Evolutionary conservation across 1,140 invertebrate genomes (phyloP).

Genomic region (Leptinotarsa texana): DNA sequence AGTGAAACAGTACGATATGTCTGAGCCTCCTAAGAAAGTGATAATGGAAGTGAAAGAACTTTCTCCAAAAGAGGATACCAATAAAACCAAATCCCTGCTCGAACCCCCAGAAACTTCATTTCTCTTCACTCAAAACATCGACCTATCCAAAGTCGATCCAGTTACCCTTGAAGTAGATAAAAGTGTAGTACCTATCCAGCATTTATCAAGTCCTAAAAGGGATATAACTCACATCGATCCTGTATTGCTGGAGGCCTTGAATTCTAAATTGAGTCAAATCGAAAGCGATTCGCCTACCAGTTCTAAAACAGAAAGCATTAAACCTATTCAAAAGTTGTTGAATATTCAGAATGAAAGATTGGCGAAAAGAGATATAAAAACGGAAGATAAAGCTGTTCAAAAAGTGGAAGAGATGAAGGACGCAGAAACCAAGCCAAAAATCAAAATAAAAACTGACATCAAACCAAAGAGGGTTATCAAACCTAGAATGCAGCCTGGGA

Average conservation of each 20-base stretch:
- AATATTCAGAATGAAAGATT: slow-evolving; percentile 55
- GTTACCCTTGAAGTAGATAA: slow-evolving; percentile 70
- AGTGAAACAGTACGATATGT: slow-evolving; percentile 27
- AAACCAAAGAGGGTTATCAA: slow-evolving; percentile 62
- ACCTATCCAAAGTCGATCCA: slow-evolving; percentile 70
- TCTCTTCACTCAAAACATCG: slow-evolving; percentile 72
- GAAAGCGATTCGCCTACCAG: slow-evolving; percentile 72
- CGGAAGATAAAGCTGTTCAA: slow-evolving; percentile 33
- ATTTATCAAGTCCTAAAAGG: slow-evolving; percentile 66
- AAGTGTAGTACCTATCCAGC: slow-evolving; percentile 62
- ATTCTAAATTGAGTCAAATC: slow-evolving; percentile 72
- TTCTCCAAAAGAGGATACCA: slow-evolving; percentile 17
- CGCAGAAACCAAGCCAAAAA: slow-evolving; percentile 49
- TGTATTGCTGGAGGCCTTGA: slow-evolving; percentile 66
- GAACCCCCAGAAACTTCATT: slow-evolving; percentile 54
- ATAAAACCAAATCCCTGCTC: slow-evolving; percentile 28
- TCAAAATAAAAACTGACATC: slow-evolving; percentile 57
- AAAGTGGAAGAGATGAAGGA: slow-evolving; percentile 36
- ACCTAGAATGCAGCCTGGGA: slow-evolving; percentile 60
- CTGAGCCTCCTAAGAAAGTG: slow-evolving; percentile 1
- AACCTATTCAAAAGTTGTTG: slow-evolving; percentile 60
- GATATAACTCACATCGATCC: slow-evolving; percentile 71
- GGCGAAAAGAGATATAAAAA: slow-evolving; percentile 45
- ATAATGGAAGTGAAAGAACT: slow-evolving; percentile 22
- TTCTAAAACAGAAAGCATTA: slow-evolving; percentile 68